Evolutionary conservation across 2,888 invertebrate genomes (phyloP), one percentile per base, ranked within the genome.

Genomic region (Zelleria hepariella): DNA sequence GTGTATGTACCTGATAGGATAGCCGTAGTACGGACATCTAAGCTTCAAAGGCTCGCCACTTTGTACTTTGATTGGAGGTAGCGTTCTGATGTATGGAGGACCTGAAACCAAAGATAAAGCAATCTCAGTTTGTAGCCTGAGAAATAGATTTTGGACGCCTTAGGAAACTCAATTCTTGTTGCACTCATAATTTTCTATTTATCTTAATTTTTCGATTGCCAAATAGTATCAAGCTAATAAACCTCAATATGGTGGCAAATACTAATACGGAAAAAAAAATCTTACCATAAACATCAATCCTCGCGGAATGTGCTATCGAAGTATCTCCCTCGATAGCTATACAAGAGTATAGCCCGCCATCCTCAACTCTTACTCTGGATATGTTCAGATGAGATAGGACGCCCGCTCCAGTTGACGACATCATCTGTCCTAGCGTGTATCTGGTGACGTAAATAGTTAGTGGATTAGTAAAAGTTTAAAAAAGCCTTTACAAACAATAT

Each of bases 21-120:
- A 95, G 54, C 96, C 96, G 48, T 95, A 94, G 74, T 95, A 96
- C 57, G 95, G 95, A 78, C 96, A 96, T 67, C 93, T 91, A 54
- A 96, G 87, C 67, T 91, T 92, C 64, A 95, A 89, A 63, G 93
- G 90, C 65, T 93, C 91, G 20, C 94, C 94, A 63, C 95, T 95
- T 62, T 96, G 94, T 2, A 95, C 94, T 73, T 95, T 94, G 60
- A 94, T 91, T 26, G 94, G 93, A 21, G 93, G 93, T 65, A 93
- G 90, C 53, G 93, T 91, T 68, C 94, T 91, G 58, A 94, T 94
- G 74, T 93, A 94, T 5, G 94, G 94, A 25, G 94, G 92, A 60
- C 94, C 94, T 94, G 73, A 26, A 77, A 78, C 58, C 62, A 61
- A n/a, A n/a, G n/a, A n/a, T n/a, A n/a, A n/a, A n/a, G n/a, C n/a